A percentile compares a stretch with the other conserved stretches of the same genome.
Conservation (phyloP, 2,113 vertebrate species). For the Calypte anna region DNA sequence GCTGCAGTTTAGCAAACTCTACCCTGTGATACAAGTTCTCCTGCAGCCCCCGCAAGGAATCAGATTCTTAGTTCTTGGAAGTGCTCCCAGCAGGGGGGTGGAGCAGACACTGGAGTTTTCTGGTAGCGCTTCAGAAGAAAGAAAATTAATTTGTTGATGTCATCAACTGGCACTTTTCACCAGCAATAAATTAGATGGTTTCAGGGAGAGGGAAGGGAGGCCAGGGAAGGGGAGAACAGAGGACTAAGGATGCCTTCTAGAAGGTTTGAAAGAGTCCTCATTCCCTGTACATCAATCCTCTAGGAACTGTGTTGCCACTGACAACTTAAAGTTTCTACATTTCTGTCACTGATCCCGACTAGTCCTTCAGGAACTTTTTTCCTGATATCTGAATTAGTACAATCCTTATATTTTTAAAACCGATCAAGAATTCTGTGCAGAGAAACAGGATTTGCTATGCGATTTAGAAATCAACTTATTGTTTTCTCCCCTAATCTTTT, state of each 20-base stretch:
- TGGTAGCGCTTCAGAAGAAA: slow-evolving; percentile 17
- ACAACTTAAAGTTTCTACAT: background rate
- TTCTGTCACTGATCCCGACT: background rate
- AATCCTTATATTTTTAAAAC: background rate
- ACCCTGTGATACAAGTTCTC: background rate
- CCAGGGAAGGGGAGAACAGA: background rate
- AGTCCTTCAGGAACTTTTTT: background rate
- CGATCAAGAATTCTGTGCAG: background rate
- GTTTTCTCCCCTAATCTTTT: background rate
- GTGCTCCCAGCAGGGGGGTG: background rate
- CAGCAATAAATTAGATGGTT: slow-evolving; percentile 4
- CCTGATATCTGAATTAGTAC: background rate
- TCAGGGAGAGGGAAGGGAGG: background rate
- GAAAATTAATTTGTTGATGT: slow-evolving; percentile 32
- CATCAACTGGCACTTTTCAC: slow-evolving; percentile 3
- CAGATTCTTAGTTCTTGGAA: background rate
- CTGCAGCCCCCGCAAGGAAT: background rate
- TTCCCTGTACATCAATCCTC: rapidly evolving
- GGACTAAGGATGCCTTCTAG: background rate
- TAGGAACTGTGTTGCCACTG: background rate
- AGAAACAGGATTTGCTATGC: background rate
- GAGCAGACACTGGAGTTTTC: background rate
- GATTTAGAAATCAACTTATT: background rate
- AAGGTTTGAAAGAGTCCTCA: background rate
- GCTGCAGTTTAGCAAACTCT: background rate